A percentile compares a stretch with the other conserved stretches of the same genome.
Conservation (phyloP, 2,888 invertebrate species). For the Luffia ferchaultella region DNA sequence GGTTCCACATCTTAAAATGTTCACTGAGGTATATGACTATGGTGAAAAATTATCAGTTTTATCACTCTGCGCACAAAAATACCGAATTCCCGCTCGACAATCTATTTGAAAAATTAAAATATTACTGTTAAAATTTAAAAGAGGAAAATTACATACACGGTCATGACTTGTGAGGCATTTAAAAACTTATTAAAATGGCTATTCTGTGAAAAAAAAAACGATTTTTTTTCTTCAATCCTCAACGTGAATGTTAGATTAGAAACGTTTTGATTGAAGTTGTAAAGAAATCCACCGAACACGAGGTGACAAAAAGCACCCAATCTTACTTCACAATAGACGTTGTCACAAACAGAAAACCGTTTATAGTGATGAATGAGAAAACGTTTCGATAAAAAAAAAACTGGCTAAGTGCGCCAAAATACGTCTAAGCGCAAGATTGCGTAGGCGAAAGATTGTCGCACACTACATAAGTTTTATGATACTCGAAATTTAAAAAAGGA, state of each 20-base stretch:
- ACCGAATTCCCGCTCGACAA: too few relatives aligned
- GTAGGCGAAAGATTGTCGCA: too few relatives aligned
- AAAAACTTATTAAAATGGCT: not conserved
- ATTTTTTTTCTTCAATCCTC: not conserved
- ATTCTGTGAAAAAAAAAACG: not conserved
- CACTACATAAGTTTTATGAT: too few relatives aligned
- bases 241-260: not conserved
- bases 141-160: not conserved
- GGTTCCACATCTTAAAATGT: too few relatives aligned
- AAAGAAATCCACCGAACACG: not conserved
- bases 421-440: too few relatives aligned
- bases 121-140: not conserved
- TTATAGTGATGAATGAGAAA: constrained; percentile 24
- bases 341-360: constrained; percentile 31
- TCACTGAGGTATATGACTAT: too few relatives aligned
- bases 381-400: constrained; percentile 18
- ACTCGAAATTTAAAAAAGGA: too few relatives aligned
- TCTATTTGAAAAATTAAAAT: too few relatives aligned
- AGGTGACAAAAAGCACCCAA: constrained; percentile 19
- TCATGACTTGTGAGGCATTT: not conserved
- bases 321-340: constrained; percentile 38
- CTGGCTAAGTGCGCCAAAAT: too few relatives aligned
- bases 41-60: too few relatives aligned
- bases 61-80: too few relatives aligned
- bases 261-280: not conserved